Base-by-base conservation (phyloP, 2,113 vertebrate species). In the Hypomesus transpacificus region DNA sequence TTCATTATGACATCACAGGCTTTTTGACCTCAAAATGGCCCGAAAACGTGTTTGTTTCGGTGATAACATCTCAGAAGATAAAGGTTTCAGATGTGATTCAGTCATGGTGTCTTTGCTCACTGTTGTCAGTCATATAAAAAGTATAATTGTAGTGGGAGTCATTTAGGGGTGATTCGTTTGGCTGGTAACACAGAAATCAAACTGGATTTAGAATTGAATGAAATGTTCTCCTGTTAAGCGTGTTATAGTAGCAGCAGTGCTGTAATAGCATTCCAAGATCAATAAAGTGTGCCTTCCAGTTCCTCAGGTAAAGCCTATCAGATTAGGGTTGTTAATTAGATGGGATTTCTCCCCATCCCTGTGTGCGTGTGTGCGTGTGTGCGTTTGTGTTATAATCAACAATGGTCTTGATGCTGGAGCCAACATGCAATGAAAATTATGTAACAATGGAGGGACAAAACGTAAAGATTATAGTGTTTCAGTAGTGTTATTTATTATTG, bases 401-500 rank as follows among this genome's bases (percentile, higher is more conserved):
- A 17, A 62, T 80, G 77, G 77, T 68, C 75, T 75, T 82, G 73
- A 81, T 74, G 74, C 54, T 73, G 71, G 69, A 53, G 62, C n/a
- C n/a, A 54, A 54, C 61, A 46, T 58, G 58, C 39, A 71, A 58
- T 16, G 68, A 59, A 72, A 67, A 58, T 9, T 68, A 66, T 58
- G 74, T 71, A 73, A 54, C 22, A 63, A 64, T 69, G 31, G 24
- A 11, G 69, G 56, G 63, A 67, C 11, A 57, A 21, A 71, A 65
- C 28, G 17, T 68, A 21, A 61, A 63, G 57, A 70, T 66, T 66
- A 39, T 22, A 69, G 69, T 80, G 66, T 26, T 52, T 52, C 74
- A 69, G 75, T 72, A 73, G 76, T 73, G n/a, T n/a, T 65, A 39
- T 63, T 63, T 14, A 61, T 11, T 14, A n/a, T 52, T 57, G 60